phyloP scores from a whole-genome alignment of 2,797 vertebrate genomes.

The Acropternis orthonyx region DNA sequence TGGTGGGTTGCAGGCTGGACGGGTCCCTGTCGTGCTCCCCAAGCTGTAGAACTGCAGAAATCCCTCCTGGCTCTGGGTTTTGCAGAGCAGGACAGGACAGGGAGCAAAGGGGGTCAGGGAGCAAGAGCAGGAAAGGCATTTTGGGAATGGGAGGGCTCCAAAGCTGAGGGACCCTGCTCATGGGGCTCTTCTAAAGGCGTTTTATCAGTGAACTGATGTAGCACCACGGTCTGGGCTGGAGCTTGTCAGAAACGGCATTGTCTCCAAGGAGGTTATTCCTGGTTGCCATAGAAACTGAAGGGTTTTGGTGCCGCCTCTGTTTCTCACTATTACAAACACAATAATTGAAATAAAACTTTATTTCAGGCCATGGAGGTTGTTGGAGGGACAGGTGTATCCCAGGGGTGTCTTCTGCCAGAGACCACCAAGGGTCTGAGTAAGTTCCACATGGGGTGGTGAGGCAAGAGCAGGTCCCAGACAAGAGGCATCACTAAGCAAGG shows the following conservation, averaged over 20 bases:
- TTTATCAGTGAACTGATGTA: accelerated
- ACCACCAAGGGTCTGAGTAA: accelerated
- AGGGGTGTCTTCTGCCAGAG: neutral
- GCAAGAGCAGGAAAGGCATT: neutral
- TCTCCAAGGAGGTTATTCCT: neutral
- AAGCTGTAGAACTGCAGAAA: neutral
- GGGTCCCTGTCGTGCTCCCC: neutral
- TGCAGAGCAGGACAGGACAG: neutral
- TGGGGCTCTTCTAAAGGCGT: neutral
- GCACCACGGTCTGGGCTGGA: neutral
- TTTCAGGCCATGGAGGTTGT: neutral
- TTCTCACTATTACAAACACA: accelerated
- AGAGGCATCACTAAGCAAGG: accelerated
- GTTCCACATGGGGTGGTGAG: neutral
- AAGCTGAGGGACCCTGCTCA: neutral
- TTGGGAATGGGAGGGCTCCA: accelerated
- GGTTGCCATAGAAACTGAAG: neutral
- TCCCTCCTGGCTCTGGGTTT: neutral
- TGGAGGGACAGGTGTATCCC: neutral
- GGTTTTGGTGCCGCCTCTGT: accelerated
- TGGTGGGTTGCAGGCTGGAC: neutral
- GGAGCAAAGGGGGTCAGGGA: neutral
- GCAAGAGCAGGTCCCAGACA: no score
- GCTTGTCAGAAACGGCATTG: neutral
- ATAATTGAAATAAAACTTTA: neutral